Base-by-base conservation (phyloP, 2,113 vertebrate species). In the Centropristis striata region DNA sequence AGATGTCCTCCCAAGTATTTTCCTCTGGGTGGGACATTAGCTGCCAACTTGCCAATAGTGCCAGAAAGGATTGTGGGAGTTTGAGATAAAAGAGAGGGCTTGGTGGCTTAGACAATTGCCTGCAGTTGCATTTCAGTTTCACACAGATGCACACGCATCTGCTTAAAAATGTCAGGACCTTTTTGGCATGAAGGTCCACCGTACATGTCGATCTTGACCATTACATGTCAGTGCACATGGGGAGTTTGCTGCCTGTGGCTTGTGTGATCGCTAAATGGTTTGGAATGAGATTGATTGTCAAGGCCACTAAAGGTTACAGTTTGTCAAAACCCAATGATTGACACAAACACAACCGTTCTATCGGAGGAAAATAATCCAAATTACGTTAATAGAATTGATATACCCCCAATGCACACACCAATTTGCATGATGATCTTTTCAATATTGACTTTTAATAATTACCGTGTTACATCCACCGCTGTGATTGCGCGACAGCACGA, bases 391-490 rank as follows among this genome's bases (percentile, higher is more conserved):
- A 11, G 10, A 36, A 71, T 79, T 75, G 70, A 61, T 58, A 66
- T 15, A 36, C 46, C 25, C 28, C 58, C 12, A 23, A 28, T 32
- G 42, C 81, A 75, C 69, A 75, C 83, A 76, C 41, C 71, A 69
- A 80, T 90, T 78, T 86, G 57, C 87, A 83, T 79, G 54, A 87
- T 78, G 83, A 86, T 84, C 75, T 87, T 88, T 86, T 81, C 67
- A 87, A 88, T 88, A 88, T 91, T 92, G 81, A 88, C 84, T 84
- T 80, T 87, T 85, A 85, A 81, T 84, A 90, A 91, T 85, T 77
- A 87, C 76, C 66, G 61, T 72, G 84, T 80, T 75, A 73, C 88
- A 84, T 63, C 53, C 53, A 3, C 58, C 47, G 47, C 79, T 80
- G 73, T 65, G 72, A 82, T 71, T 77, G 66, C 12, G 13, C 70